Conservation (phyloP, 2,888 invertebrate genomes). For the Eristalis tenax region DNA sequence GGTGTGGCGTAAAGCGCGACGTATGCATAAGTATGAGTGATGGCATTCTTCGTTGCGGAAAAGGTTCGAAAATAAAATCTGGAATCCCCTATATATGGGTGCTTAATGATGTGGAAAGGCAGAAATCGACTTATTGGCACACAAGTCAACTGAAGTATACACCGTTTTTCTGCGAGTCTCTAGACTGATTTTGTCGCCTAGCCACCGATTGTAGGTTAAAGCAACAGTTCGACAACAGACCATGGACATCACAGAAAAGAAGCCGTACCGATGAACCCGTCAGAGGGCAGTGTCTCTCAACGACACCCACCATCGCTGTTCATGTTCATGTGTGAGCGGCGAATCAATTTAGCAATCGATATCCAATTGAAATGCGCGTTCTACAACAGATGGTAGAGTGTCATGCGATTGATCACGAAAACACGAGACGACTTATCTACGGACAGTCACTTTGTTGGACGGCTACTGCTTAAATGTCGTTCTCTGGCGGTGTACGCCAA, state of each 20-base stretch:
- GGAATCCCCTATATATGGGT: conserved; percentile 47
- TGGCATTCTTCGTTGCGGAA: background rate
- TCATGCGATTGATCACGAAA: conserved; percentile 50
- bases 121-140: conserved; percentile 56
- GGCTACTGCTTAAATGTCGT: background rate
- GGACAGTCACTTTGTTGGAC: conserved; percentile 6
- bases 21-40: conserved; percentile 6
- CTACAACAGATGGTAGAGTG: conserved; percentile 41
- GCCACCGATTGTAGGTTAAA: background rate
- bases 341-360: conserved; percentile 67
- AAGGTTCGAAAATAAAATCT: conserved; percentile 25
- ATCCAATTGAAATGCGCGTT: conserved; percentile 50
- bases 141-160: conserved; percentile 6
- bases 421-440: conserved; percentile 14
- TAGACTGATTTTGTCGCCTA: background rate
- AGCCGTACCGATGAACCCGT: conserved; percentile 29
- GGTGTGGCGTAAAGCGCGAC: conserved; percentile 57
- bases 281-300: background rate
- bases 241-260: conserved; percentile 44
- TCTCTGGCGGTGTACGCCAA: background rate
- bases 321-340: conserved; percentile 22
- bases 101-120: conserved; percentile 64
- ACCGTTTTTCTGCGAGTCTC: conserved; percentile 28
- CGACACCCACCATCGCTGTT: background rate
- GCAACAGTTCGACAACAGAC: conserved; percentile 23